These are phyloP conservation scores for Chaetura pelagica DNA, from an alignment of 2,113 vertebrate species.

Conservation along the genomic window DNA sequence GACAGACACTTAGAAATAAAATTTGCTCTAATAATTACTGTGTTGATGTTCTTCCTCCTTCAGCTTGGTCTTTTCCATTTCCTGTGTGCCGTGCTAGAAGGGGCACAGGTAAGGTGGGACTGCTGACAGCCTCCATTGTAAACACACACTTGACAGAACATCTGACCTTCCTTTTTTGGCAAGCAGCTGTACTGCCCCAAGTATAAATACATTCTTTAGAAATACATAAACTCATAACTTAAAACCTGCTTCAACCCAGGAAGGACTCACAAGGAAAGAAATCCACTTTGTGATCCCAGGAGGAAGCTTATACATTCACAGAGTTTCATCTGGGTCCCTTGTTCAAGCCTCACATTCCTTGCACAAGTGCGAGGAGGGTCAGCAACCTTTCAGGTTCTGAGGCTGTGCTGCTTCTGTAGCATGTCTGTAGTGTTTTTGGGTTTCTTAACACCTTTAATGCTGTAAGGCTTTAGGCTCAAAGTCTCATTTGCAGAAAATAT, in stretches of 20 bases:
- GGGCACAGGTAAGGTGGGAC: background rate
- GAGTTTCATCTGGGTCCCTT: background rate
- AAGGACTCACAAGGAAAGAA: background rate
- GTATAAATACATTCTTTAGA: background rate
- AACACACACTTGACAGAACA: background rate
- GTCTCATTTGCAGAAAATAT: background rate
- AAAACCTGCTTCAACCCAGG: background rate
- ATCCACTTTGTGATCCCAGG: accelerated
- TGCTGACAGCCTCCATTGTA: background rate
- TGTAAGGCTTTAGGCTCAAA: background rate
- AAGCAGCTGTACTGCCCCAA: background rate
- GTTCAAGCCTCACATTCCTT: background rate
- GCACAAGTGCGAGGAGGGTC: background rate
- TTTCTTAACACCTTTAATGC: background rate
- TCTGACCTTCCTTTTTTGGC: background rate
- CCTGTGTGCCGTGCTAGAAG: background rate
- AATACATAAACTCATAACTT: background rate
- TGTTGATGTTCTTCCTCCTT: background rate
- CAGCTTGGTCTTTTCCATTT: background rate
- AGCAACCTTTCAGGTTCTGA: background rate
- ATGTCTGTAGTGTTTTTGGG: background rate
- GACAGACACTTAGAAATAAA: background rate
- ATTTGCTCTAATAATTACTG: background rate
- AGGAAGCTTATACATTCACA: background rate
- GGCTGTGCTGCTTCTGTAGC: background rate